Percentiles rank a stretch among this genome's conserved stretches.
Conservation (phyloP, 1,140 invertebrate genomes). For the Leptonema lineaticorne region DNA sequence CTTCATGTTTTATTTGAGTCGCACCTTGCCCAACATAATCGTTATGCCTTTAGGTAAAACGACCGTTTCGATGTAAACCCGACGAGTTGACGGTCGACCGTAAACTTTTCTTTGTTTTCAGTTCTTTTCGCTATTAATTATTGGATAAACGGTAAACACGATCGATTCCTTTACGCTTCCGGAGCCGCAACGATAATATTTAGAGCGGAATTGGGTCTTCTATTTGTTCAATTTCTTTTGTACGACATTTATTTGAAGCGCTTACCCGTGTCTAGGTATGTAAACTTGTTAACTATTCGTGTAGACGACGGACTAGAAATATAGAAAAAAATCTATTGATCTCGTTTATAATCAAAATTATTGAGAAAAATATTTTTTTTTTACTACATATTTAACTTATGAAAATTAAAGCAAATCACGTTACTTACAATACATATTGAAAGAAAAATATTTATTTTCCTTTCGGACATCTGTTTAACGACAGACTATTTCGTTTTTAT, state of each 20-base stretch:
- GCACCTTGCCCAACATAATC: slow-evolving; percentile 95
- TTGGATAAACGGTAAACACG: slow-evolving; percentile 79
- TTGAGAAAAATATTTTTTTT: no score
- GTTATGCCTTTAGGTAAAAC: slow-evolving; percentile 84
- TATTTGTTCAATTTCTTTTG: slow-evolving; percentile 85
- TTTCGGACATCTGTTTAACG: no score
- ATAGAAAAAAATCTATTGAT: no score
- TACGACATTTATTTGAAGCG: slow-evolving; percentile 70
- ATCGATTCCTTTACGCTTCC: slow-evolving; percentile 78
- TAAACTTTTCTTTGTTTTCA: slow-evolving; percentile 57
- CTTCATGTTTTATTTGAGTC: slow-evolving; percentile 94
- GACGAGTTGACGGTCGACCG: slow-evolving; percentile 22
- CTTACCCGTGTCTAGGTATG: slow-evolving; percentile 57
- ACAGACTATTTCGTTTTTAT: no score
- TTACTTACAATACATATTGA: no score
- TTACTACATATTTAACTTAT: no score
- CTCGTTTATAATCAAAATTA: slow-evolving; percentile 3
- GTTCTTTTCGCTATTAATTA: slow-evolving; percentile 82
- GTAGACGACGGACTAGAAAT: no score
- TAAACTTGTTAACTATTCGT: background rate
- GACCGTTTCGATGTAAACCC: background rate
- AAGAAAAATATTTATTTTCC: no score
- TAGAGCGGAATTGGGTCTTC: slow-evolving; percentile 82
- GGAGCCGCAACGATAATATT: slow-evolving; percentile 90
- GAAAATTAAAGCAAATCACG: no score